phyloP scores from a whole-genome alignment of 2,888 invertebrate species.

The Nasonia oneida region DNA sequence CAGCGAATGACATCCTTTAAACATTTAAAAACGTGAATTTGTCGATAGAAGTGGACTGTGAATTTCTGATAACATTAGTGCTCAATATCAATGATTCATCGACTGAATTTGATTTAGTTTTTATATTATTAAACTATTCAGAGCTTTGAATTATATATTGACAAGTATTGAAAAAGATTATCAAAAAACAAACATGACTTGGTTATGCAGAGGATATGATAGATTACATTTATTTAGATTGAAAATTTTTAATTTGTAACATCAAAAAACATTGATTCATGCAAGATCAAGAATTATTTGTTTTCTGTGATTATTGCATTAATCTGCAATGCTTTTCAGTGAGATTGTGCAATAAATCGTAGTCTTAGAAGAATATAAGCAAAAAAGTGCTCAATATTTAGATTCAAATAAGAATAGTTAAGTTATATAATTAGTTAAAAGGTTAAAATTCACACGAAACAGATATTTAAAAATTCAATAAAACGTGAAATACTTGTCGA shows the following conservation, averaged over 20 bases:
- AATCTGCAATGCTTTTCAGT: not conserved
- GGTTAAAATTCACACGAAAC: constrained; percentile 28
- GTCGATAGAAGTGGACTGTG: constrained; percentile 1
- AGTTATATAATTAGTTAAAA: not conserved
- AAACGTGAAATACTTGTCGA: constrained; percentile 50
- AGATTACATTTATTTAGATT: constrained; percentile 38
- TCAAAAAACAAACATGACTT: constrained; percentile 22
- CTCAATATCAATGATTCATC: not conserved
- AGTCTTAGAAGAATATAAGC: constrained; percentile 1
- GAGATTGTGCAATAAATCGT: not conserved
- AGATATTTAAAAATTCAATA: constrained; percentile 39
- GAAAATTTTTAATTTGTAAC: constrained; percentile 26
- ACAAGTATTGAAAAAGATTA: constrained; percentile 47
- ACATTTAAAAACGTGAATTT: constrained; percentile 51
- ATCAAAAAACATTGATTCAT: constrained; percentile 29
- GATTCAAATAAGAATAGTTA: not conserved
- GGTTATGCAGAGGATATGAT: constrained; percentile 1
- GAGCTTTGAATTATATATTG: constrained; percentile 34
- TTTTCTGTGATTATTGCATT: constrained; percentile 15
- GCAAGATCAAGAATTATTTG: not conserved
- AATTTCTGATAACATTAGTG: constrained; percentile 18
- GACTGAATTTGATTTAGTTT: not conserved
- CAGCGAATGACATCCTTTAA: constrained; percentile 54
- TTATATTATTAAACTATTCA: constrained; percentile 11
- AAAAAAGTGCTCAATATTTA: not conserved